Conservation (phyloP, 2,113 vertebrate genomes). For the Pseudolaguvia tuberculata region DNA sequence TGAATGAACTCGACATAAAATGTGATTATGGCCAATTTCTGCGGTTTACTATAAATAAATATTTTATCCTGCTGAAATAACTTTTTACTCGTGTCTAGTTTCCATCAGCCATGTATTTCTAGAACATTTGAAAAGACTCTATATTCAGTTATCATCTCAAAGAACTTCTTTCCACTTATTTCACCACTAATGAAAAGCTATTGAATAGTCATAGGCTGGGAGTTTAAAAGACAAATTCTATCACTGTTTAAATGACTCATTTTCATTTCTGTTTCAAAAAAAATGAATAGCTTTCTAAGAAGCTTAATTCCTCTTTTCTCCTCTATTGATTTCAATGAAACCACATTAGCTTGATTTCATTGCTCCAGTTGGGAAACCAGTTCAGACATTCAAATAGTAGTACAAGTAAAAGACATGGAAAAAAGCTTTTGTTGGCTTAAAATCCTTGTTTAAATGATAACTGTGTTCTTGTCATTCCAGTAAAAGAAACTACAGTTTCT, state of each 20-base stretch:
- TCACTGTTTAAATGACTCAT: constrained; percentile 46
- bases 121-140: constrained; percentile 31
- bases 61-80: background rate
- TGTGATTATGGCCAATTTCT: too few relatives aligned
- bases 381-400: constrained; percentile 35
- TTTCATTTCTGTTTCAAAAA: constrained; percentile 44
- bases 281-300: constrained; percentile 44
- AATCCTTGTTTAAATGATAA: background rate
- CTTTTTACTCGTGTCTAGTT: background rate
- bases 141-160: constrained; percentile 28
- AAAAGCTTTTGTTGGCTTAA: background rate
- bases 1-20: too few relatives aligned
- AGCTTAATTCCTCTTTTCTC: constrained; percentile 41
- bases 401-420: constrained; percentile 22
- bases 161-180: constrained; percentile 27
- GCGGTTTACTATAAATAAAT: background rate
- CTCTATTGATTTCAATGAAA: constrained; percentile 40
- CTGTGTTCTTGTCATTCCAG: background rate
- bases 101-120: constrained; percentile 11
- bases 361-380: constrained; percentile 22
- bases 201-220: constrained; percentile 24
- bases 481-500: constrained; percentile 3
- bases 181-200: constrained; percentile 43
- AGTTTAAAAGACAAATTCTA: constrained; percentile 46
- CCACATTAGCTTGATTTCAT: constrained; percentile 39